Evolutionary conservation across 2,113 vertebrate species (phyloP).

Genomic region (Onychostoma macrolepis): DNA sequence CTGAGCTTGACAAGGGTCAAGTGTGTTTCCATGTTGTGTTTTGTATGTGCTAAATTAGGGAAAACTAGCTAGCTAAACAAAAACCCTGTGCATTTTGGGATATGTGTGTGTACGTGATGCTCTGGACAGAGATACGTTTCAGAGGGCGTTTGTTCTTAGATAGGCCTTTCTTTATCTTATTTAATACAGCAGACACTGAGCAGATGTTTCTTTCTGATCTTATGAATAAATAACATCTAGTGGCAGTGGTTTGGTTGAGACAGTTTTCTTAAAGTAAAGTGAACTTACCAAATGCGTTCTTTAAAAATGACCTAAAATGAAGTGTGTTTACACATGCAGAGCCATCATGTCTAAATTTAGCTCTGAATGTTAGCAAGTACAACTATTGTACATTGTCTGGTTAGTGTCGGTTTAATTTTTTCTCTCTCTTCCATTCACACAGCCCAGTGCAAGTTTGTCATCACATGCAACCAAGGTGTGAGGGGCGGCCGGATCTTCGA

Average conservation of each 20-base stretch:
- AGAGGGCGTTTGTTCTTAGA: neutral
- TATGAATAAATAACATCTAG: neutral
- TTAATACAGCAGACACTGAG: conserved; percentile 14
- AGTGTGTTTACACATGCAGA: neutral
- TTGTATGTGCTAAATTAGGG: neutral
- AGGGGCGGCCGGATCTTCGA: conserved; percentile 81
- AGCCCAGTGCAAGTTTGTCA: conserved; percentile 88
- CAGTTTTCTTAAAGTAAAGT: neutral
- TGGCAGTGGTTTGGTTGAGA: neutral
- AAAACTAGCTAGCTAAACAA: neutral
- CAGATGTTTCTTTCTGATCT: conserved; percentile 29
- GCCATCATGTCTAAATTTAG: neutral
- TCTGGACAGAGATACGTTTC: neutral
- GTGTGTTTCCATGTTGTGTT: conserved; percentile 28
- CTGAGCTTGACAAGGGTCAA: neutral
- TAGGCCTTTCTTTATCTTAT: conserved; percentile 18
- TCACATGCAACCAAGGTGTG: conserved; percentile 88
- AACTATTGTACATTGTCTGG: neutral
- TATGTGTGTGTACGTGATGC: neutral
- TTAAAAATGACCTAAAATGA: neutral
- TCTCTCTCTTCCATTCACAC: conserved; percentile 27
- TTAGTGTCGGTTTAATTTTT: neutral
- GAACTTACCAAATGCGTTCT: neutral
- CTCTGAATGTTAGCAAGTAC: neutral
- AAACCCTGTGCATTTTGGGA: neutral